phyloP scores from a whole-genome alignment of 1,140 invertebrate species.

The Thrips palmi region DNA sequence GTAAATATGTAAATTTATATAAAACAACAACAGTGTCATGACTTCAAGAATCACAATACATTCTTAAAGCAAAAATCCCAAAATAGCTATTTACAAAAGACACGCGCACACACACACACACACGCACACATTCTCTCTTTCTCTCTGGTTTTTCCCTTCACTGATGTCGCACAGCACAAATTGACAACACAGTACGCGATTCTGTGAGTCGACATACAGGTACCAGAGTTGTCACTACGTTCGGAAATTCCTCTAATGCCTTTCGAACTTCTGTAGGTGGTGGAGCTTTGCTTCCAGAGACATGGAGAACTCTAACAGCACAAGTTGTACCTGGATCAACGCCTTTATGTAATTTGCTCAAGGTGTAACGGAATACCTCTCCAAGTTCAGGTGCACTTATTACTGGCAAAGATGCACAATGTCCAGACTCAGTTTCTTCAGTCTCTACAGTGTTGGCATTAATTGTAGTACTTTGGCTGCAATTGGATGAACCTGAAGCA shows the following conservation, averaged over 20 bases:
- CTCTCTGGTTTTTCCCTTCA: constrained; percentile 18
- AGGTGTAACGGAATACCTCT: constrained; percentile 49
- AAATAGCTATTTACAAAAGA: too few species aligned
- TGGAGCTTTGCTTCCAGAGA: constrained; percentile 52
- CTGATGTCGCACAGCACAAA: constrained; percentile 45
- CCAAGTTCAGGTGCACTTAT: constrained; percentile 37
- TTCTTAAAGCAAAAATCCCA: too few species aligned
- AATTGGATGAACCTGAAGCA: constrained; percentile 7
- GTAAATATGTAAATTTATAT: too few species aligned
- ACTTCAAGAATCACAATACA: too few species aligned
- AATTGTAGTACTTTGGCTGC: constrained; percentile 1
- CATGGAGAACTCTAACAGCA: constrained; percentile 45
- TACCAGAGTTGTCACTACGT: constrained; percentile 49
- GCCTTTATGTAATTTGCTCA: constrained; percentile 49
- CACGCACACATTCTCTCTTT: too few species aligned
- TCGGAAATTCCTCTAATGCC: constrained; percentile 24
- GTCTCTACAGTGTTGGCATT: constrained; percentile 39
- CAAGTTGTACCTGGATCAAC: constrained; percentile 27
- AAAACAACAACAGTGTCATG: too few species aligned
- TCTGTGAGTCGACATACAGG: constrained; percentile 59
- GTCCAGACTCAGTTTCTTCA: constrained; percentile 30
- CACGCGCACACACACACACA: too few species aligned
- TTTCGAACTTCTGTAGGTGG: constrained; percentile 27
- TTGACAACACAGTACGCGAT: constrained; percentile 56
- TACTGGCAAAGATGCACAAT: constrained; percentile 25